Base-by-base conservation (phyloP, 23 tunicate species). In the Styela clava region DNA sequence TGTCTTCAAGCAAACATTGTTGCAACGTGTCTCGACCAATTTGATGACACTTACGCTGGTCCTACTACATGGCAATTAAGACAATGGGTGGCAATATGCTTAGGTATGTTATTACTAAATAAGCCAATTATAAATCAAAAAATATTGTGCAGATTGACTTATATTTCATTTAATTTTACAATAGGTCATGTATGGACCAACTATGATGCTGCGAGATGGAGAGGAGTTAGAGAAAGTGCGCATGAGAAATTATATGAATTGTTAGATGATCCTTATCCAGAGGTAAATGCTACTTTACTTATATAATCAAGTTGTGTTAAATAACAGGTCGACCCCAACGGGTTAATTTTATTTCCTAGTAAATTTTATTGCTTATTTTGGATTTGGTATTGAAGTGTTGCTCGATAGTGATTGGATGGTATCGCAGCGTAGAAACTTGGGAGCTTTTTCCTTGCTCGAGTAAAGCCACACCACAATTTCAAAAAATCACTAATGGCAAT, bases 151-250 rank as follows among this genome's bases (percentile, higher is more conserved):
- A 25, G n/a, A n/a, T n/a, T n/a, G n/a, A n/a, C n/a, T n/a, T n/a
- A n/a, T n/a, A n/a, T n/a, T n/a, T n/a, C n/a, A n/a, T n/a, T n/a
- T n/a, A n/a, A n/a, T n/a, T n/a, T n/a, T n/a, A n/a, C n/a, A n/a
- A n/a, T 65, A 93, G 98, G 98, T 52, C 89, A 89, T 25, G 84
- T 93, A 69, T 93, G 92, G 92, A 84, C 94, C 21, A 93, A 93
- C 77, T 93, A 84, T 69, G 93, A 93, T 61, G 98, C 80, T 19
- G 98, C 98, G 2, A 36, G 89, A 74, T 87, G 93, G 98, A 65
- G 89, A 27, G 98, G 98, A 7, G 89, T 93, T 2, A 34, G 89
- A 3, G 93, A 93, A 37, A 87, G 82, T 63, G 98, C 89, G 16
- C 98, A 93, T 64, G 98, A 87, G 36, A 52, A 83, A 36, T 74